Base-by-base conservation (phyloP, 2,113 vertebrate species). In the Polypterus bichir region DNA sequence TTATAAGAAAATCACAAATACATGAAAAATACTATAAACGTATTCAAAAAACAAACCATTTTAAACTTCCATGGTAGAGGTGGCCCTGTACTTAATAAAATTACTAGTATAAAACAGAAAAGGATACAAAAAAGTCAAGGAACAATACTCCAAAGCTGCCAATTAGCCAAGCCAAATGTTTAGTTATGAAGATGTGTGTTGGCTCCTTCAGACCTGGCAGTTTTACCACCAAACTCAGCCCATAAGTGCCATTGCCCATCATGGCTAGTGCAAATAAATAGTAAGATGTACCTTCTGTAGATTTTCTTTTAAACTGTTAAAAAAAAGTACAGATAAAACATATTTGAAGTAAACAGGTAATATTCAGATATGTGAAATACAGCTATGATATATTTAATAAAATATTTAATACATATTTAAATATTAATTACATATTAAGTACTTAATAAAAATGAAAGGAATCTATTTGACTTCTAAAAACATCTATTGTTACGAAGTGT, bases 81-180 rank as follows among this genome's bases (percentile, higher is more conserved):
- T 27, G 27, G 27, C 27, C 27, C 27, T 2, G 27, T 71, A 84
- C 80, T 65, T 74, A 76, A 85, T 83, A 69, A 10, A 66, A 67
- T 70, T 64, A 70, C 69, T 70, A 76, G 65, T 76, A 71, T 65
- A 74, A 67, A 70, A 80, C 74, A 52, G 66, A 66, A 72, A 83
- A 88, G 75, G 74, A 84, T 80, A 85, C 76, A 65, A 87, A 78
- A 70, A 74, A 54, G 8, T 86, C 78, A 0, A 84, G 75, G 57
- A 89, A 58, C 44, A 83, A 68, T 62, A 85, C 76, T 55, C 79
- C 82, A 59, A 85, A 76, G 68, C 79, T 88, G 61, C 79, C 80
- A 46, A 68, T 69, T 27, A 86, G 71, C 81, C 85, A 87, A 5
- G 81, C 78, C 65, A 87, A 71, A 65, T 81, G 81, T 65, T 80